A percentile compares a stretch with the other conserved stretches of the same genome.
These are phyloP conservation scores for Poecilia wingei DNA, from an alignment of 2,797 vertebrate genomes.

Conservation along the genomic window DNA sequence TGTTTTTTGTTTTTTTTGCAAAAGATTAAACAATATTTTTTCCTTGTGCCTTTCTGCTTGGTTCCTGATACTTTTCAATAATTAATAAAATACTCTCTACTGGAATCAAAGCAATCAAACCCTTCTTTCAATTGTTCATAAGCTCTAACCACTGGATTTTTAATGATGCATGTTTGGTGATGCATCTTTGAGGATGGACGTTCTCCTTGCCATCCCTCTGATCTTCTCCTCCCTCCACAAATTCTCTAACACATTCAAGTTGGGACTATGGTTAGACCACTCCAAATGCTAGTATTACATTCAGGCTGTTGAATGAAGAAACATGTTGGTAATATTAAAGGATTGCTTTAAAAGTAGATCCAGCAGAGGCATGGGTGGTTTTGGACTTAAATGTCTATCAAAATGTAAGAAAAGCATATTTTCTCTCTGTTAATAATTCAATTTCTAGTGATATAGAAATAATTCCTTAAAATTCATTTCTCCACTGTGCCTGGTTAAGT, in stretches of 20 bases:
- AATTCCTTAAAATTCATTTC: not conserved
- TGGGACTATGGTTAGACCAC: not conserved
- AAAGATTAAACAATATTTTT: not conserved
- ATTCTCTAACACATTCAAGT: not conserved
- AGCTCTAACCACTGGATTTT: not conserved
- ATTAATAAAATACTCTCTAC: not conserved
- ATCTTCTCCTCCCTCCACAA: not conserved
- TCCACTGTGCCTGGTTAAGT: constrained; percentile 32
- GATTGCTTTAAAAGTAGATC: not conserved
- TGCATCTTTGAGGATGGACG: not conserved
- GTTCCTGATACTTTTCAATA: not conserved
- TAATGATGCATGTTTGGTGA: not conserved
- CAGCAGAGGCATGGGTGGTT: not conserved
- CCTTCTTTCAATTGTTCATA: not conserved
- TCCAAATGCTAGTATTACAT: not conserved
- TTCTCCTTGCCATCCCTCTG: not conserved
- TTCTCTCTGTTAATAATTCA: constrained; percentile 2
- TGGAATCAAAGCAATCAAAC: not conserved
- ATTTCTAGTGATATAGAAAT: not conserved
- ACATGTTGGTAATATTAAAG: not conserved
- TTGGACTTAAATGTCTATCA: not conserved
- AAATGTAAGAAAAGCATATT: constrained; percentile 18
- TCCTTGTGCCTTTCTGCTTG: not conserved
- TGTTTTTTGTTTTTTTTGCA: not conserved
- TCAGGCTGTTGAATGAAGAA: not conserved